Base-by-base conservation (phyloP, 2,797 vertebrate species). In the Coregonus suidteri region DNA sequence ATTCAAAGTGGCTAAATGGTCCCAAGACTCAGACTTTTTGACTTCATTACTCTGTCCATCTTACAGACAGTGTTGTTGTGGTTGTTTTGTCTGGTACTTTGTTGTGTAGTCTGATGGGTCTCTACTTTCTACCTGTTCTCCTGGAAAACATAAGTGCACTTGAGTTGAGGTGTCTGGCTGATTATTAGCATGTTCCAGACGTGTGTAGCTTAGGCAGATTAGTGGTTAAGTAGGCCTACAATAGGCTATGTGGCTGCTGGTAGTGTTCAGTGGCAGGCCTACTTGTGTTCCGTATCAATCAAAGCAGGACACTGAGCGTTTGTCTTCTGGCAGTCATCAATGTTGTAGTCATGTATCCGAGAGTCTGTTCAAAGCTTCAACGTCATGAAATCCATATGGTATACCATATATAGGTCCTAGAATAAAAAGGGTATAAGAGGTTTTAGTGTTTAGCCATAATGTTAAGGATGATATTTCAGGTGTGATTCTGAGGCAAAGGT, bases 191-290 rank as follows among this genome's bases (percentile, higher is more conserved):
- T 88, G 87, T 90, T 88, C 89, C 85, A 88, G 90, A 82, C 83
- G 3, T 53, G 65, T 83, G 74, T 86, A 88, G 90, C 89, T 93
- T 91, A 91, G 81, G 74, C 78, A 88, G 90, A 92, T 94, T 92
- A 92, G 79, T 41, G 67, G 16, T 88, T 89, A 88, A 89, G 85
- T 86, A 59, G 15, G 41, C 2, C 9, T 47, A 47, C 41, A 47
- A 11, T 47, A 47, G 41, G 41, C 0, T 11, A 47, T 47, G 41
- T 47, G 41, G 41, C 0, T 47, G 41, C 41, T 47, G 41, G 41
- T 47, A 47, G 41, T 47, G 41, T 47, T 47, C 41, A 47, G 41
- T 47, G 3, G 9, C 11, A 47, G 9, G 41, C 0, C 41, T 47
- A 47, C 41, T 13, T 47, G 41, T 47, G 41, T 47, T 47, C 41